phyloP scores from a whole-genome alignment of 2,113 vertebrate species.

The Gobio gobio region DNA sequence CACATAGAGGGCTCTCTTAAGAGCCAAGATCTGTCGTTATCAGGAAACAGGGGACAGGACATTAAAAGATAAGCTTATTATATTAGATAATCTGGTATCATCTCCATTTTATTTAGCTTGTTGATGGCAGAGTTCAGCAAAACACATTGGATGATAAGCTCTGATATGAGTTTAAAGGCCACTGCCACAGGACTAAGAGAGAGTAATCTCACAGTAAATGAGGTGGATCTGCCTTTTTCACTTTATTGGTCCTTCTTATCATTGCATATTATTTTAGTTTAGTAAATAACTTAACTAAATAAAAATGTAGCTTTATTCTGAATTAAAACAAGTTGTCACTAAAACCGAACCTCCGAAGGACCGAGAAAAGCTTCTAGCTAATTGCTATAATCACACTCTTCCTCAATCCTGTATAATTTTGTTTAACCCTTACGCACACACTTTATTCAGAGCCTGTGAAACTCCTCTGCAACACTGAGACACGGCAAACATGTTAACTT shows the following conservation, averaged over 20 bases:
- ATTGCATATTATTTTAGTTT: neutral
- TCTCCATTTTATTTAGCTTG: constrained; percentile 21
- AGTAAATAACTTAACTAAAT: neutral
- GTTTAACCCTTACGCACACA: neutral
- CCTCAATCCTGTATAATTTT: neutral
- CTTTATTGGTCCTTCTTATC: neutral
- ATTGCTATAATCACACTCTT: constrained; percentile 37
- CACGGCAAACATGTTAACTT: constrained; percentile 9
- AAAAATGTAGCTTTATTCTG: neutral
- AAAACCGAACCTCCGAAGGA: neutral
- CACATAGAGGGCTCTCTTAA: neutral
- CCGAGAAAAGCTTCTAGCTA: neutral
- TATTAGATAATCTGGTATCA: constrained; percentile 10
- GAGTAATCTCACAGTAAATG: neutral
- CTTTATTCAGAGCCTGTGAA: constrained; percentile 10
- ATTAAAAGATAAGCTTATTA: constrained; percentile 8
- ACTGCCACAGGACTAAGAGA: neutral
- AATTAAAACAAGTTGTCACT: neutral
- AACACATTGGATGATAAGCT: neutral
- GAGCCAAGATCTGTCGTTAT: neutral
- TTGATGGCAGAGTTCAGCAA: neutral
- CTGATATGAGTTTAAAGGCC: neutral
- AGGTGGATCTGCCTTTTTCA: neutral
- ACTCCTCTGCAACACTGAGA: neutral
- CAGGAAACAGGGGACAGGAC: neutral